Evolutionary conservation across 2,113 vertebrate genomes (phyloP), one percentile per base, ranked within the genome.

Genomic region (Leuciscus idus): DNA sequence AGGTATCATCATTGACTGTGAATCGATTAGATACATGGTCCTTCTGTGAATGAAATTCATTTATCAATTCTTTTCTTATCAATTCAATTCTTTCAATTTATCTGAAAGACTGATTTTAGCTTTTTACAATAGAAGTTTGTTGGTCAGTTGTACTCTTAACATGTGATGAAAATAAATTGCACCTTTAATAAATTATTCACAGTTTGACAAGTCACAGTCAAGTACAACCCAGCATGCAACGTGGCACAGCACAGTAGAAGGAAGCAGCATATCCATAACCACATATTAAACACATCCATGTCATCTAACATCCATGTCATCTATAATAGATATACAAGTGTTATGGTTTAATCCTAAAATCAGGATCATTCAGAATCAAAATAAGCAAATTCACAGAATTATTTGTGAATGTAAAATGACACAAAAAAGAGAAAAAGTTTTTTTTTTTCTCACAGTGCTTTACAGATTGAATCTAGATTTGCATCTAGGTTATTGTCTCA

Each of bases 361-460:
- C 72, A 57, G 46, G 52, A 84, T 87, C 36, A 73, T 82, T 62
- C 68, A 5, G 74, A 61, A 84, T 62, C 70, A 84, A 85, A 72
- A 76, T 43, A 73, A 23, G 59, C 66, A n/a, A 88, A 89, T 90
- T 84, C 82, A 76, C 85, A 88, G 88, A 88, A 87, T 90, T 85
- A 30, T 75, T 55, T 55, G 23, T 57, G 72, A 84, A 66, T n/a
- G 61, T 66, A 30, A 28, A 28, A n/a, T 43, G 33, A 21, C 19
- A 66, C n/a, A 33, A 19, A 73, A 4, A 28, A 50, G 15, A 50
- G 21, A 36, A 75, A 59, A 39, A 8, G 46, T 28, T 17, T 4
- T 9, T 3, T 39, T 59, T 79, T 23, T 78, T 3, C 4, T 30
- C 50, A 78, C 11, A 70, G 73, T 33, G 11, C 50, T 30, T 84